A percentile compares a stretch with the other conserved stretches of the same genome.
These are phyloP conservation scores for Pseudococcus viburni DNA, from an alignment of 2,888 invertebrate species.

Conservation along the genomic window DNA sequence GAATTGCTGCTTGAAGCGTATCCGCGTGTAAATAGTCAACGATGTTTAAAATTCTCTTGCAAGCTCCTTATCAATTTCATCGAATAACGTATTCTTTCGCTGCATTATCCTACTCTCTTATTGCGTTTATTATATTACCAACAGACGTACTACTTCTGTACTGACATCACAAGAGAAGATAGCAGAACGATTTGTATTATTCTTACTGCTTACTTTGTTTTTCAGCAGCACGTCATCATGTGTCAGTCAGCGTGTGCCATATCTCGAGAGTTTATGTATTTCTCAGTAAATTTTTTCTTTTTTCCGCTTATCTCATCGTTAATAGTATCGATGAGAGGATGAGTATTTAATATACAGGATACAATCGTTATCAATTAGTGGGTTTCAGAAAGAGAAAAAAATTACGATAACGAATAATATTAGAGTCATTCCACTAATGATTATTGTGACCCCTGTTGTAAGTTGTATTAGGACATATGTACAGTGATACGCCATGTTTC, in stretches of 20 bases:
- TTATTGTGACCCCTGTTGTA: neutral
- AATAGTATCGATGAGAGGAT: neutral
- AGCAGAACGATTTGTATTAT: neutral
- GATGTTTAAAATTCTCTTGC: neutral
- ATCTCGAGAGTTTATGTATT: neutral
- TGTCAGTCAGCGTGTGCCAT: neutral
- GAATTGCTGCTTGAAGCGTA: no score
- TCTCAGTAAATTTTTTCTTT: neutral
- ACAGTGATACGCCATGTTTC: neutral
- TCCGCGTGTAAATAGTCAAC: no score
- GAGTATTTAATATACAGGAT: neutral
- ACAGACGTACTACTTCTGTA: neutral
- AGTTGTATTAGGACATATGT: neutral
- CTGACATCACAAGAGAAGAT: neutral
- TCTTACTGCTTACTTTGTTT: neutral
- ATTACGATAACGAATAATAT: neutral
- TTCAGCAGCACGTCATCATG: neutral
- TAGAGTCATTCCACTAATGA: neutral
- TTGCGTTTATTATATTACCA: neutral
- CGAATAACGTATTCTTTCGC: slow-evolving; percentile 8
- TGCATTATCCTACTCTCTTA: neutral
- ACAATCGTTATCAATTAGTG: slow-evolving; percentile 1
- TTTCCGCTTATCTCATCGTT: neutral
- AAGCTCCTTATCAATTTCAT: slow-evolving; percentile 9
- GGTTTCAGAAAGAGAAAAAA: neutral